These are phyloP conservation scores for Epizoanthus illoricatus DNA, from an alignment of 92 coral and sea anemone genomes.

Conservation along the genomic window DNA sequence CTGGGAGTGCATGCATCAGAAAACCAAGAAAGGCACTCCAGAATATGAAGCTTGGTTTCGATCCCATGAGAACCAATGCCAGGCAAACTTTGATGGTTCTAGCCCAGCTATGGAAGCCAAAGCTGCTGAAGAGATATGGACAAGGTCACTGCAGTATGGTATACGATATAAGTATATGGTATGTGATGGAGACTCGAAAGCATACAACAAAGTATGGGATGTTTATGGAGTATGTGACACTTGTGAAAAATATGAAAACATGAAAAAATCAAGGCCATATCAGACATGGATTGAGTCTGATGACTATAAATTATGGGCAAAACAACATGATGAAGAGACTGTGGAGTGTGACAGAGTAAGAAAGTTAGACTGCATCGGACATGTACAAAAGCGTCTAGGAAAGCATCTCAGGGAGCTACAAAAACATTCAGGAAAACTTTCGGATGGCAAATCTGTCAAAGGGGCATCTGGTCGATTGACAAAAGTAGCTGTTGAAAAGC, in stretches of 20 bases:
- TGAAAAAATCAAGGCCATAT: neutral
- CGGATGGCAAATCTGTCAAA: too few species aligned
- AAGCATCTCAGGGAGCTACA: too few species aligned
- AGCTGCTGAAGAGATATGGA: neutral
- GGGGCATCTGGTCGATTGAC: too few species aligned
- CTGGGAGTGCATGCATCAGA: neutral
- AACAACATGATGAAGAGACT: too few species aligned
- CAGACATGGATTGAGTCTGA: too few species aligned
- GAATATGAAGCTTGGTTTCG: neutral
- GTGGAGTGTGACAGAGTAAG: too few species aligned
- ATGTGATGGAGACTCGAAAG: neutral
- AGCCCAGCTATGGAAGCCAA: neutral
- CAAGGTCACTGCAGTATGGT: neutral
- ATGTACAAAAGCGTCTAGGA: too few species aligned
- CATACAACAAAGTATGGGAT: neutral
- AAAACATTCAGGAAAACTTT: too few species aligned
- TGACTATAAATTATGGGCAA: too few species aligned
- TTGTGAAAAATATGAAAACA: constrained; percentile 1
- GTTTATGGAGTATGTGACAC: neutral
- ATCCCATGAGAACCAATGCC: neutral
- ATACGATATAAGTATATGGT: neutral
- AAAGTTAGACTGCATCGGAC: too few species aligned
- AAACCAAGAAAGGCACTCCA: neutral
- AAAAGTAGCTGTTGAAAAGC: neutral
- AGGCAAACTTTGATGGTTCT: neutral